Conservation (phyloP, 1,140 invertebrate genomes). For the Ectropis grisescens region DNA sequence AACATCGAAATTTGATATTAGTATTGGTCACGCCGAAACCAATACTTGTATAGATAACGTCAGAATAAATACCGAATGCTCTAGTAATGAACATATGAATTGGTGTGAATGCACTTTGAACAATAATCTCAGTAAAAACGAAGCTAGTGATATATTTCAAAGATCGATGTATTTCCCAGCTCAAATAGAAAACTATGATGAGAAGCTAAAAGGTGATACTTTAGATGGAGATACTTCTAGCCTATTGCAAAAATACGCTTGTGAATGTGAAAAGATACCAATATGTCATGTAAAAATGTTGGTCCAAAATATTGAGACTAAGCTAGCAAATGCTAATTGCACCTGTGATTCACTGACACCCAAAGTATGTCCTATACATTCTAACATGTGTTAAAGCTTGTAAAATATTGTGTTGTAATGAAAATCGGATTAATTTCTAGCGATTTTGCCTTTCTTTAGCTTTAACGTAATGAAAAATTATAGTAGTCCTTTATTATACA, state of each 20-base stretch:
- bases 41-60: slow-evolving; percentile 18
- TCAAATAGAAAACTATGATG: slow-evolving; percentile 4
- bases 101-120: slow-evolving; percentile 8
- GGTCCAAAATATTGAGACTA: slow-evolving; percentile 47
- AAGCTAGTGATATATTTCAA: slow-evolving; percentile 18
- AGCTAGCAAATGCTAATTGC: slow-evolving; percentile 35
- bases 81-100: slow-evolving; percentile 8
- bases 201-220: slow-evolving; percentile 7
- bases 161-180: slow-evolving; percentile 27
- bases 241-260: slow-evolving; percentile 13
- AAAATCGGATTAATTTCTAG: too few species aligned
- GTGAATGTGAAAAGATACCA: slow-evolving; percentile 46
- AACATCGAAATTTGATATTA: slow-evolving; percentile 16
- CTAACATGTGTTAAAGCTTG: slow-evolving; percentile 10
- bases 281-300: slow-evolving; percentile 60
- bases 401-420: too few species aligned
- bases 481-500: too few species aligned
- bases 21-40: slow-evolving; percentile 9
- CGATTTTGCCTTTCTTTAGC: too few species aligned
- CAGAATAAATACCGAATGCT: slow-evolving; percentile 8
- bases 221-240: slow-evolving; percentile 10
- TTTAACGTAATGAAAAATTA: too few species aligned
- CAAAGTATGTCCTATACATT: slow-evolving; percentile 45
- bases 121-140: background rate
- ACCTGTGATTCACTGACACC: slow-evolving; percentile 40